phyloP scores from a whole-genome alignment of 2,797 vertebrate genomes.

The Myripristis murdjan region DNA sequence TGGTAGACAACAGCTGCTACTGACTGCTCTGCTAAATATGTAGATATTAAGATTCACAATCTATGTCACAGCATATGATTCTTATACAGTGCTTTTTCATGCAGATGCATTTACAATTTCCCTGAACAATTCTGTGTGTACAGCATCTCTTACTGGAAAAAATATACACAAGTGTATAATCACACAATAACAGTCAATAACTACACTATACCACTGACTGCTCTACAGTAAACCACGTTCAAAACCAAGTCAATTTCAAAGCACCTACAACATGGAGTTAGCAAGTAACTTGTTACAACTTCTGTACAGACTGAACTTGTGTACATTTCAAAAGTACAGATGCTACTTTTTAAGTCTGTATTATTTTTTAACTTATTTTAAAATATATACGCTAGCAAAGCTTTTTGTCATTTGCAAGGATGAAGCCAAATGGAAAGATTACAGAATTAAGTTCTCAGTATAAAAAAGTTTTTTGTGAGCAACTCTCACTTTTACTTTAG shows the following conservation, averaged over 20 bases:
- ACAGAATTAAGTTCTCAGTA: too few relatives aligned
- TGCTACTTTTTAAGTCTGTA: too few relatives aligned
- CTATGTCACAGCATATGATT: background rate
- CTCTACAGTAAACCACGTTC: background rate
- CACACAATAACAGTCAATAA: too few relatives aligned
- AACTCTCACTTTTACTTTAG: too few relatives aligned
- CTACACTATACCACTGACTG: too few relatives aligned
- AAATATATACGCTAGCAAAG: too few relatives aligned
- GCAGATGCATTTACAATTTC: background rate
- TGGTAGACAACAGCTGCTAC: slow-evolving; percentile 15
- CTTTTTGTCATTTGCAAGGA: too few relatives aligned
- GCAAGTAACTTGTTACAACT: background rate
- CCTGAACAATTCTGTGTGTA: slow-evolving; percentile 4
- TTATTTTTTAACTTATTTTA: too few relatives aligned
- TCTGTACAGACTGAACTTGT: background rate
- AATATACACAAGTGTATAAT: too few relatives aligned
- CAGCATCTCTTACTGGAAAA: background rate
- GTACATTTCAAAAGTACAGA: background rate
- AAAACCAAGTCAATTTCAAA: background rate
- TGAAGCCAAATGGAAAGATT: too few relatives aligned
- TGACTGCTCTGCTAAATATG: background rate
- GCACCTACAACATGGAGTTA: background rate
- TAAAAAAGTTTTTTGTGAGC: too few relatives aligned
- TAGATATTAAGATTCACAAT: background rate
- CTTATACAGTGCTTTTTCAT: background rate